Base-by-base conservation (phyloP, 2,888 invertebrate genomes). In the Petrolisthes cinctipes region DNA sequence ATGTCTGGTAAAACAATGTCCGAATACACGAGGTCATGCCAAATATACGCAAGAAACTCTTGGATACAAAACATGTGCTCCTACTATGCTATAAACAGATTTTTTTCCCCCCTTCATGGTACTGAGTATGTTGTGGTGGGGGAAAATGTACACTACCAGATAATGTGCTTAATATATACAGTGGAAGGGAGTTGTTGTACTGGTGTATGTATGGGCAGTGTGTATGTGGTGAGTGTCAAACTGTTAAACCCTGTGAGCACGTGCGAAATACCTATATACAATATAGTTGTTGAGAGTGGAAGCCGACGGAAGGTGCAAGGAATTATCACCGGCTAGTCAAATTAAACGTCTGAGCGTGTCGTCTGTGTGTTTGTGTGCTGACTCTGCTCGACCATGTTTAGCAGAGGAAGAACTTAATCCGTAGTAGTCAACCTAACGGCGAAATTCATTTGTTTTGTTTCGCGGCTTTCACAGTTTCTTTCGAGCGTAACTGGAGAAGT, bases 131-230 rank as follows among this genome's bases (percentile, higher is more conserved):
- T 66, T 81, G 37, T 66, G 37, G 57, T 37, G 71, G 20, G 71
- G 71, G 71, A 14, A 9, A 11, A 61, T 66, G 53, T 81, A 37
- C 81, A 66, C 66, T 81, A 81, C 81, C 81, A 81, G 81, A 81
- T 81, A 81, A 81, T 81, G 66, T 81, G 66, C 81, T 81, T 81
- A 81, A 81, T n/a, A 81, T 81, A 66, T 66, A 81, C 81, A 66
- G 51, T n/a, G 66, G 37, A 81, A 23, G 66, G 20, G 54, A 54
- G 61, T 80, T 76, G 76, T 76, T 80, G 81, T 81, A 61, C n/a
- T 66, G 81, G 37, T 66, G 81, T 81, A 17, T 81, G 81, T 20
- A 81, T 81, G 81, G 53, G 81, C 20, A 66, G 66, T 81, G 17
- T 66, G 66, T 51, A 37, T 9, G 7, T 37, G 61, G 51, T 56